A percentile compares a stretch with the other conserved stretches of the same genome.
Evolutionary conservation across 2,113 vertebrate species (phyloP).

Genomic region (Poeciliopsis prolifica): DNA sequence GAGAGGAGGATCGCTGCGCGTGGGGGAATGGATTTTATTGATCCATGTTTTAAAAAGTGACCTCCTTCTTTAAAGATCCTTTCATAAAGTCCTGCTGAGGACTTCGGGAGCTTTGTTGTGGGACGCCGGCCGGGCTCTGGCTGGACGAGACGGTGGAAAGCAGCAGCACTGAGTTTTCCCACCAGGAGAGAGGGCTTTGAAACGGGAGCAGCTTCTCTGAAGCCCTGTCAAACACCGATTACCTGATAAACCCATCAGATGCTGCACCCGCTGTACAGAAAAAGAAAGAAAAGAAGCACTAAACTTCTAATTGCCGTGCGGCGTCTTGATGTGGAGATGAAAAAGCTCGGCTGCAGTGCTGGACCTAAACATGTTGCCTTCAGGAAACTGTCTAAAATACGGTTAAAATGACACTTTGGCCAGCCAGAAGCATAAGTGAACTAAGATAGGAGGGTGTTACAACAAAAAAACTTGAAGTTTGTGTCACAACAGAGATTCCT

Average conservation of each 20-base stretch:
- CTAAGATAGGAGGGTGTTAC: background rate
- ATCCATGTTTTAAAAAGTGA: slow-evolving; percentile 39
- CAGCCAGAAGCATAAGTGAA: background rate
- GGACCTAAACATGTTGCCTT: slow-evolving; percentile 35
- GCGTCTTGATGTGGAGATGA: slow-evolving; percentile 29
- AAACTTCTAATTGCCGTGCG: slow-evolving; percentile 55
- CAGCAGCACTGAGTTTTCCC: slow-evolving; percentile 51
- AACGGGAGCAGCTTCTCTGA: slow-evolving; percentile 62
- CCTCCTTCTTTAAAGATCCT: slow-evolving; percentile 51
- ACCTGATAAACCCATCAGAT: slow-evolving; percentile 66
- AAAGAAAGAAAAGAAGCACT: slow-evolving; percentile 43
- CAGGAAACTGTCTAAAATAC: slow-evolving; percentile 17
- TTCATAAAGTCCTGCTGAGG: slow-evolving; percentile 40
- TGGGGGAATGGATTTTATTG: slow-evolving; percentile 51
- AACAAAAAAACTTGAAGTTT: background rate
- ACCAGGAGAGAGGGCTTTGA: slow-evolving; percentile 62
- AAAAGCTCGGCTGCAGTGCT: slow-evolving; percentile 41
- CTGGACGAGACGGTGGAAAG: slow-evolving; percentile 54
- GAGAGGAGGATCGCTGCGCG: slow-evolving; percentile 32
- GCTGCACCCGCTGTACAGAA: slow-evolving; percentile 29
- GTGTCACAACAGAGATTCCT: background rate
- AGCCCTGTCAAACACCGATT: slow-evolving; percentile 64
- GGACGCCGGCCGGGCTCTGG: slow-evolving; percentile 36
- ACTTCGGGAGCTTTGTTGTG: slow-evolving; percentile 44
- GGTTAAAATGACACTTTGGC: slow-evolving; percentile 33